Evolutionary conservation across 2,888 invertebrate genomes (phyloP).

Genomic region (Steromphala cineraria): DNA sequence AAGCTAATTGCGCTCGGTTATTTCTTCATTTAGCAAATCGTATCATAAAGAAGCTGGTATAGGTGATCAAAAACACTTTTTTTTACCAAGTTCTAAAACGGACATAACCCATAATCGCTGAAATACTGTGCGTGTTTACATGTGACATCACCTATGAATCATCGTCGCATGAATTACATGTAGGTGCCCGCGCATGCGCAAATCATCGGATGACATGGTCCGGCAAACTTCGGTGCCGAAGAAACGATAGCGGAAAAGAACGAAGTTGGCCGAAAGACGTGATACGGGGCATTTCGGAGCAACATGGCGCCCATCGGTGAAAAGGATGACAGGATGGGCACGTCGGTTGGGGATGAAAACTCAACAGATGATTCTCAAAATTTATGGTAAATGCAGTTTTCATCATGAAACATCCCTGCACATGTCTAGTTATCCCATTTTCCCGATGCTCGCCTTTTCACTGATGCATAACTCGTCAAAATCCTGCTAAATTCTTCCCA

Average conservation of each 20-base stretch:
- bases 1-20: neutral
- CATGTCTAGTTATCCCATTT: neutral
- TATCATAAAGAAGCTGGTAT: neutral
- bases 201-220: constrained; percentile 25
- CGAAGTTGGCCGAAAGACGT: constrained; percentile 15
- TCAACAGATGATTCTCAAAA: constrained; percentile 63
- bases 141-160: constrained; percentile 41
- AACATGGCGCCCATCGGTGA: constrained; percentile 73
- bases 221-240: neutral
- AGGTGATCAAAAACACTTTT: neutral
- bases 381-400: constrained; percentile 59
- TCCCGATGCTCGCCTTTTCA: neutral
- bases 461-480: too few relatives aligned
- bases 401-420: neutral
- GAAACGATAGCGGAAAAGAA: neutral
- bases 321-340: constrained; percentile 65
- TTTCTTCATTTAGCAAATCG: too few relatives aligned
- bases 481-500: neutral
- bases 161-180: constrained; percentile 35
- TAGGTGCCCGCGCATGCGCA: constrained; percentile 59
- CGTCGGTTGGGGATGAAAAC: constrained; percentile 58
- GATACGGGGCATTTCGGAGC: constrained; percentile 53
- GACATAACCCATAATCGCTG: too few relatives aligned
- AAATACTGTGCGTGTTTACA: constrained; percentile 8
- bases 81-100: neutral